Base-by-base conservation (phyloP, 2,888 invertebrate species). In the Pterostichus madidus region DNA sequence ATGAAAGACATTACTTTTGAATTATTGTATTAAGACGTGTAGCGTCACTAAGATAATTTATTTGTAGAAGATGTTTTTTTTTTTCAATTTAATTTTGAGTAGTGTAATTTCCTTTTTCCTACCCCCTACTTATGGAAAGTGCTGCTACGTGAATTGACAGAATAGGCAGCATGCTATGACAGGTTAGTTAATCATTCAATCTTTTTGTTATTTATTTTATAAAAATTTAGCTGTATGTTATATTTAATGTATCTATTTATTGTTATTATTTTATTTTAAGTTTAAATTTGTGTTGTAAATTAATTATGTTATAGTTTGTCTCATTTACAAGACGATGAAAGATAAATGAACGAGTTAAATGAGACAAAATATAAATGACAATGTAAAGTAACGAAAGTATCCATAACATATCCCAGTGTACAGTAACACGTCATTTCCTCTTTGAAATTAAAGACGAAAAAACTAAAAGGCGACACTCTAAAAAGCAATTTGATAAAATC, bases 181-280 rank as follows among this genome's bases (percentile, higher is more conserved):
- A 80, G 80, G 80, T 80, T 80, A 80, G 80, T 79, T 79, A 17
- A 46, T 76, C 39, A 7, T 39, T 39, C 39, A 39, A 39, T 73
- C 35, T 5, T 64, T 79, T 79, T 79, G 79, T 80, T 80, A 80
- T 80, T 80, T 80, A 80, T 80, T 80, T 80, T 80, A 80, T 80
- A 80, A 71, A 39, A 79, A 77, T 39, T 52, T 75, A 52, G 52
- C 49, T 79, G 49, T 68, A 80, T 59, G 53, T 53, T 53, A 52
- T 79, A 64, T 46, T 79, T 79, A 78, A 78, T 79, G 53, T 71
- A 80, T 49, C 24, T 79, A 79, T 71, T 80, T 80, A 80, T 80
- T 80, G 80, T 80, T 80, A 80, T 80, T 64, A 79, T 11, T 76
- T 39, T 39, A 39, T 39, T 39, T 53, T 31, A 49, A 53, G 32